Conservation (phyloP, 2,888 invertebrate genomes). For the Caenorhabditis sp. region DNA sequence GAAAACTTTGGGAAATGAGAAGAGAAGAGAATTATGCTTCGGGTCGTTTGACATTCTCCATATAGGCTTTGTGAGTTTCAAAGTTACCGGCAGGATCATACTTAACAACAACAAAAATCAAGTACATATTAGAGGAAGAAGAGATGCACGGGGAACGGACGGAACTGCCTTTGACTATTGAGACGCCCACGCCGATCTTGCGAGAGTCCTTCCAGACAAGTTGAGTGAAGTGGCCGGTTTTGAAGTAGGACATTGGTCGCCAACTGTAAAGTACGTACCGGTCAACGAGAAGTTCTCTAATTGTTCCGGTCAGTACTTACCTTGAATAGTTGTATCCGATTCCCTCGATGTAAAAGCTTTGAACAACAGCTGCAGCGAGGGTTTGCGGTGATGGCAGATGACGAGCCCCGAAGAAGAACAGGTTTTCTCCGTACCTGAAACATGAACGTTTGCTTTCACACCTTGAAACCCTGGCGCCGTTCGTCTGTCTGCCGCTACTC, state of each 20-base stretch:
- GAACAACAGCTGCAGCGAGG: conserved; percentile 70
- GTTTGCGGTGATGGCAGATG: conserved; percentile 65
- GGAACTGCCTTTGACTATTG: conserved; percentile 53
- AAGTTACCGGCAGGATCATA: conserved; percentile 74
- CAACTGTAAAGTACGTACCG: conserved; percentile 66
- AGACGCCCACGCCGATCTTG: conserved; percentile 73
- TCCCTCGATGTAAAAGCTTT: conserved; percentile 74
- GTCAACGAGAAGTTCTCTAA: background rate
- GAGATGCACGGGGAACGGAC: conserved; percentile 48
- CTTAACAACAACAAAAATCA: conserved; percentile 72
- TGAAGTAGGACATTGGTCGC: conserved; percentile 61
- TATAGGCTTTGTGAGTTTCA: conserved; percentile 59
- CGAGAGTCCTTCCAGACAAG: conserved; percentile 70
- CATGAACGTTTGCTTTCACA: conserved; percentile 19
- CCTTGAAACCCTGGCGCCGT: conserved; percentile 11
- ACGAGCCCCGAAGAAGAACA: conserved; percentile 72
- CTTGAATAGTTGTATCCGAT: conserved; percentile 69
- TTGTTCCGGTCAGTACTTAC: conserved; percentile 27
- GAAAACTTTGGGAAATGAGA: background rate
- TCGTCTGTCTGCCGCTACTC: conserved; percentile 20
- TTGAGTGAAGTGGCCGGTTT: conserved; percentile 76
- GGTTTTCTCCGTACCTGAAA: conserved; percentile 74
- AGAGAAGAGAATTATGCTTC: conserved; percentile 13
- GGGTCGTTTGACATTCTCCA: conserved; percentile 62
- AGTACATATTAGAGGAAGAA: conserved; percentile 37